Base-by-base conservation (phyloP, 2,797 vertebrate genomes). In the Pelochelys cantorii region DNA sequence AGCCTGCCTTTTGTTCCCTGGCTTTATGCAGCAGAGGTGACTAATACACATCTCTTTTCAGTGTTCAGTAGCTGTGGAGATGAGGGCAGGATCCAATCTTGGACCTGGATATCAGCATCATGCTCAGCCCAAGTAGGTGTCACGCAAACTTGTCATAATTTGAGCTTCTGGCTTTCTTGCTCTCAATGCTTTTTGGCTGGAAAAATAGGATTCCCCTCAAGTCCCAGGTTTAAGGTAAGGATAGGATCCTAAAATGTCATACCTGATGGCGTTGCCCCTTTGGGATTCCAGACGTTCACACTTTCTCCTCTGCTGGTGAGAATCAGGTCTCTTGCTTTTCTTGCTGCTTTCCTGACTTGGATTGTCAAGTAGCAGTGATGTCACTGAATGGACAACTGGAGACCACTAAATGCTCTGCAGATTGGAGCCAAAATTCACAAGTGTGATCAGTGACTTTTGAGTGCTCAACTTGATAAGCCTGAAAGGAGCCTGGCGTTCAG, bases 1-100 rank as follows among this genome's bases (percentile, higher is more conserved):
- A 48, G 29, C 7, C 78, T 34, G 15, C 37, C 18, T 3, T 54
- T 11, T 68, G 25, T 2, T 22, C 13, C 54, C 71, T 78, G 48
- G 37, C 7, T 27, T 54, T 1, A 2, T 1, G 25, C 12, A 37
- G 5, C 22, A 2, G 4, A 0, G 0, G 15, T 57, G 56, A 4
- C 65, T 90, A 92, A 93, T n/a, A 4, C 0, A 25, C 48, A 3
- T 96, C 22, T 93, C 1, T 78, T 88, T 90, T 42, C 97, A 99
- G 99, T 99, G 99, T 74, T 98, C 99, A 0, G 97, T 99, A 92
- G 99, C 99, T 12, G 48, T 99, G 96, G 99, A 99, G 97, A 99
- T 99, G 99, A 99, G 97, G 94, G 98, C 99, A 3, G 99, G 99
- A n/a, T 99, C 99, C 29, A 98, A 98, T 25, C 96, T 99, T 90